Conservation (phyloP, 1,140 invertebrate species). For the Ips typographus region DNA sequence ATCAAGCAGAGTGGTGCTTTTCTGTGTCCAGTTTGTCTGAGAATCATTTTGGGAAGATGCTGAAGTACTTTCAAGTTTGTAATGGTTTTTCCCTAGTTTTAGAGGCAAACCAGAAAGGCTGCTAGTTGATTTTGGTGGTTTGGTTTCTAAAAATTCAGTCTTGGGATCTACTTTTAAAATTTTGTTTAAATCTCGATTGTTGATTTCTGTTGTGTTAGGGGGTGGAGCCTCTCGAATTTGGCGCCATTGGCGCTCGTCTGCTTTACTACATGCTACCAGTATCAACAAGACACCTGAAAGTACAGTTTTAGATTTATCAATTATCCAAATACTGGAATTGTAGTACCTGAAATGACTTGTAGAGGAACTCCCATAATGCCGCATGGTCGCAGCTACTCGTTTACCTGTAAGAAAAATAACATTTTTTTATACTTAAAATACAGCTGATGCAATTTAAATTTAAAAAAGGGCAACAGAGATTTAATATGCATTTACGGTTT, state of each 20-base stretch:
- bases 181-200: slow-evolving; percentile 35
- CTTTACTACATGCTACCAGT: slow-evolving; percentile 19
- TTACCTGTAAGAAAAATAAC: slow-evolving; percentile 37
- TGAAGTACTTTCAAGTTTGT: not conserved
- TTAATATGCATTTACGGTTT: slow-evolving; percentile 6
- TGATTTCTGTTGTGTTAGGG: slow-evolving; percentile 24
- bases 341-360: slow-evolving; percentile 44
- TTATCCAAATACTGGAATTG: no score
- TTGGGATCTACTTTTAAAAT: slow-evolving; percentile 33
- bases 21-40: not conserved
- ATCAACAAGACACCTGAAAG: slow-evolving; percentile 36
- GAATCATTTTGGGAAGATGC: slow-evolving; percentile 7
- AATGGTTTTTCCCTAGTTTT: slow-evolving; percentile 13
- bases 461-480: not conserved
- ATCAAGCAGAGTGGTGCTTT: slow-evolving; percentile 20
- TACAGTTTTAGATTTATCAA: no score
- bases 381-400: slow-evolving; percentile 42
- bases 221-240: slow-evolving; percentile 20
- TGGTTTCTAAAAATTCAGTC: slow-evolving; percentile 38
- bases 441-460: not conserved
- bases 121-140: slow-evolving; percentile 30
- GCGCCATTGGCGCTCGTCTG: slow-evolving; percentile 3
- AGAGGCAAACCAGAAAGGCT: slow-evolving; percentile 16
- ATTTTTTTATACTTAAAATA: not conserved
- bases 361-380: slow-evolving; percentile 47